phyloP scores from a whole-genome alignment of 2,888 invertebrate genomes.

The Hemaris fuciformis region DNA sequence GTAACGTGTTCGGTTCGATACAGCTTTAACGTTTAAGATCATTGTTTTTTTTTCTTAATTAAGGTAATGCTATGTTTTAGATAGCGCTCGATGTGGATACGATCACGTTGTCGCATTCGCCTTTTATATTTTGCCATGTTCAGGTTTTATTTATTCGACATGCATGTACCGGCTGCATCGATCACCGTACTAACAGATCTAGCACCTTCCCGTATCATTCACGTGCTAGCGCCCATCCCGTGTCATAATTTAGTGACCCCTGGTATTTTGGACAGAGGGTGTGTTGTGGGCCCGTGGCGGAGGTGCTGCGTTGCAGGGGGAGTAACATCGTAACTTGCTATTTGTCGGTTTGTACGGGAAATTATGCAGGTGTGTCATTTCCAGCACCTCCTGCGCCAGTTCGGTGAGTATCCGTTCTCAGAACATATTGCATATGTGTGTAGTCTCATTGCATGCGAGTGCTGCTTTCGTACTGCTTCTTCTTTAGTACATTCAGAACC shows the following conservation, averaged over 20 bases:
- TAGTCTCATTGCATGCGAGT: conserved; percentile 23
- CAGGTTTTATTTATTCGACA: conserved; percentile 51
- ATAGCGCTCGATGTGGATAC: conserved; percentile 64
- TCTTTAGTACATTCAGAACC: conserved; percentile 8
- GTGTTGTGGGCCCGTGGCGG: conserved; percentile 60
- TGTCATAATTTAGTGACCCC: conserved; percentile 64
- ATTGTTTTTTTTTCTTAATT: conserved; percentile 42
- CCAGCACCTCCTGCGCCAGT: conserved; percentile 79
- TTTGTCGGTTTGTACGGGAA: conserved; percentile 65
- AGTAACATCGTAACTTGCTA: conserved; percentile 63
- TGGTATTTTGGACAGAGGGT: conserved; percentile 80
- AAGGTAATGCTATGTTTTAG: conserved; percentile 59
- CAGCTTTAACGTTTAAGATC: conserved; percentile 40
- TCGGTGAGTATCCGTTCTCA: conserved; percentile 67
- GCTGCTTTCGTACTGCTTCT: conserved; percentile 17
- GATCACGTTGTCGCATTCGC: conserved; percentile 62
- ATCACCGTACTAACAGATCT: conserved; percentile 51
- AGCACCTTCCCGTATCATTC: conserved; percentile 37
- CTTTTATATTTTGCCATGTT: conserved; percentile 66
- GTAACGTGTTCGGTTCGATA: conserved; percentile 45
- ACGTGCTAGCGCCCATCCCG: conserved; percentile 48
- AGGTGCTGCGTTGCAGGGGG: conserved; percentile 55
- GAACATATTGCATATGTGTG: conserved; percentile 3
- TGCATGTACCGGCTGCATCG: conserved; percentile 65
- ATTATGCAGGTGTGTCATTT: conserved; percentile 83